Conservation (phyloP, 2,113 vertebrate species). For the Morone saxatilis region DNA sequence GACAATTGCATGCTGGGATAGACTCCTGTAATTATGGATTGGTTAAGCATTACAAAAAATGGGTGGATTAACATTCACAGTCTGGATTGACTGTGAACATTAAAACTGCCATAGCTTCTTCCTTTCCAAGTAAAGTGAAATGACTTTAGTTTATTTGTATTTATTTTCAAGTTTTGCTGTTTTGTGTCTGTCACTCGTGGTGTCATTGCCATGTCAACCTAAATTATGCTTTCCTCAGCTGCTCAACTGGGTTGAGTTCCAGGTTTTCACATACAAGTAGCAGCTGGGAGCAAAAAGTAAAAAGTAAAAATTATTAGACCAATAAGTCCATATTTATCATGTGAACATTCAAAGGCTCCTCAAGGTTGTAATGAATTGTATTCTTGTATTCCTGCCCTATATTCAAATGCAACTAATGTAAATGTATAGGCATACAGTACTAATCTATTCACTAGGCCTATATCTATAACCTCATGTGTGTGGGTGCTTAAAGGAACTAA, state of each 20-base stretch:
- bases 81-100: slow-evolving; percentile 1
- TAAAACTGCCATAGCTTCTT: background rate
- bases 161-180: background rate
- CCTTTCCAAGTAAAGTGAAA: slow-evolving; percentile 16
- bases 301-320: slow-evolving; percentile 2
- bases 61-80: background rate
- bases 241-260: slow-evolving; percentile 2
- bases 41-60: background rate
- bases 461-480: slow-evolving; percentile 4
- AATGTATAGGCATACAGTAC: background rate
- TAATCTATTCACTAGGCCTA: background rate
- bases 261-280: slow-evolving; percentile 7
- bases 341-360: background rate
- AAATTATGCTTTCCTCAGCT: background rate
- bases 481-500: slow-evolving; percentile 17
- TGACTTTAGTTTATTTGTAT: slow-evolving; percentile 7
- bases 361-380: background rate
- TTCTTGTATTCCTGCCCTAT: background rate
- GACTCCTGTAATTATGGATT: background rate
- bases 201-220: slow-evolving; percentile 34
- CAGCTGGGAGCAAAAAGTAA: slow-evolving; percentile 1
- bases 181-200: background rate
- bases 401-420: background rate
- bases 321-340: background rate
- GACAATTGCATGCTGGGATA: background rate